Evolutionary conservation across 1,140 invertebrate species (phyloP).

Genomic region (Tribolium castaneum): DNA sequence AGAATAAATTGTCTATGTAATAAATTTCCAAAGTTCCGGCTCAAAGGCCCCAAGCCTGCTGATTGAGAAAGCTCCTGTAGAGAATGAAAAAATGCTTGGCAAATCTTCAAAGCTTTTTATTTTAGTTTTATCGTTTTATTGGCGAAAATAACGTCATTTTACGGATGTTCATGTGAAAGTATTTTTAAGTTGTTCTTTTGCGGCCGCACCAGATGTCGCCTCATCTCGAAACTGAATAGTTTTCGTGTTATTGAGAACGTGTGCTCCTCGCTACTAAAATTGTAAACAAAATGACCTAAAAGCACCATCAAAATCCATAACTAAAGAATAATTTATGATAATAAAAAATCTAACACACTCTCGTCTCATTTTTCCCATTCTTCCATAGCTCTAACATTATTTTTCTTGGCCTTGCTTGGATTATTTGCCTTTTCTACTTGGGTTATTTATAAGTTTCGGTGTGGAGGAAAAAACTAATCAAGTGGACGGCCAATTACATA

Average conservation of each 20-base stretch:
- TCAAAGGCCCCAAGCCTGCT: neutral
- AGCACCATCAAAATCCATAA: constrained; percentile 29
- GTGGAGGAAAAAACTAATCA: constrained; percentile 39
- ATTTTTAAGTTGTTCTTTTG: neutral
- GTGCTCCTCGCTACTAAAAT: constrained; percentile 35
- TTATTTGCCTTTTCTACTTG: constrained; percentile 38
- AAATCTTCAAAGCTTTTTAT: neutral
- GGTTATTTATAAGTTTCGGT: constrained; percentile 41
- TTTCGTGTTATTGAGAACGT: constrained; percentile 31
- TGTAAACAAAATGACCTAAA: constrained; percentile 43
- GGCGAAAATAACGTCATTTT: neutral
- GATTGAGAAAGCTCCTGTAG: neutral
- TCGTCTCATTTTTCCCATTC: constrained; percentile 17
- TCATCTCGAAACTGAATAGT: neutral
- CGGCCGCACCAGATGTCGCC: constrained; percentile 15
- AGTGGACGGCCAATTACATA: constrained; percentile 19
- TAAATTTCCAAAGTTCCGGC: neutral
- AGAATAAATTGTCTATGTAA: neutral
- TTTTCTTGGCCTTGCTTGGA: constrained; percentile 30
- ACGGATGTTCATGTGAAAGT: neutral
- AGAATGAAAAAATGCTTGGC: neutral
- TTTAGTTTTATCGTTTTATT: neutral
- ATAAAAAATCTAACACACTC: constrained; percentile 25
- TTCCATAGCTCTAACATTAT: constrained; percentile 1
- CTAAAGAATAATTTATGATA: constrained; percentile 26